A percentile compares a stretch with the other conserved stretches of the same genome.
Evolutionary conservation across 1,140 invertebrate genomes (phyloP).

Genomic region (Antheraea pernyi): DNA sequence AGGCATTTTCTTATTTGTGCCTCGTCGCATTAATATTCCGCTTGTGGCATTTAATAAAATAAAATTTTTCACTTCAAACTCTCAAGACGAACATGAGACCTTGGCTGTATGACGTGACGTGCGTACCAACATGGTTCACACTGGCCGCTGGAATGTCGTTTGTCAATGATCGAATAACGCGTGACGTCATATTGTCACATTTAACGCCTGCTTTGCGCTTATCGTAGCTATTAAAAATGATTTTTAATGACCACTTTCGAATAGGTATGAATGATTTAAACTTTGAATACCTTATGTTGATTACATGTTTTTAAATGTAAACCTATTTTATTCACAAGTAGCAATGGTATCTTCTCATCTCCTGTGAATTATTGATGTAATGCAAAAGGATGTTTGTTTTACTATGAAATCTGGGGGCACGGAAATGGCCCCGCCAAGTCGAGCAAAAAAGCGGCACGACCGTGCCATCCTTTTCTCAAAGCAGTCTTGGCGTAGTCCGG

Average conservation of each 20-base stretch:
- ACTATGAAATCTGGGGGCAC: too few relatives aligned
- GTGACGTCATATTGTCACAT: slow-evolving; percentile 63
- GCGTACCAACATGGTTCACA: slow-evolving; percentile 59
- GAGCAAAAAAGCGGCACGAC: too few relatives aligned
- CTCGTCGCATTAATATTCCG: slow-evolving; percentile 25
- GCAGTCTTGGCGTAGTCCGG: too few relatives aligned
- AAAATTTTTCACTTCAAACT: slow-evolving; percentile 30
- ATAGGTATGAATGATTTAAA: not conserved
- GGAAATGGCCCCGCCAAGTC: too few relatives aligned
- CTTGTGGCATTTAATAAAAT: slow-evolving; percentile 32
- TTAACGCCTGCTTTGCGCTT: slow-evolving; percentile 37
- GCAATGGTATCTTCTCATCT: too few relatives aligned
- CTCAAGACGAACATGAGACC: slow-evolving; percentile 55
- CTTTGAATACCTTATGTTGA: not conserved
- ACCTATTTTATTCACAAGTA: too few relatives aligned
- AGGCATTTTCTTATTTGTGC: not conserved
- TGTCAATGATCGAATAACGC: slow-evolving; percentile 70
- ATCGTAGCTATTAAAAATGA: slow-evolving; percentile 33
- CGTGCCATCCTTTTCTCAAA: too few relatives aligned
- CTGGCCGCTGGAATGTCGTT: slow-evolving; percentile 71
- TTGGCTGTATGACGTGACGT: slow-evolving; percentile 60
- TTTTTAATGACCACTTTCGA: not conserved
- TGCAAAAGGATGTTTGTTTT: too few relatives aligned
- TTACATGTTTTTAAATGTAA: too few relatives aligned
- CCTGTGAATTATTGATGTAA: too few relatives aligned